These are phyloP conservation scores for Delphinus delphis DNA, from an alignment of 2,113 vertebrate genomes.

Conservation along the genomic window DNA sequence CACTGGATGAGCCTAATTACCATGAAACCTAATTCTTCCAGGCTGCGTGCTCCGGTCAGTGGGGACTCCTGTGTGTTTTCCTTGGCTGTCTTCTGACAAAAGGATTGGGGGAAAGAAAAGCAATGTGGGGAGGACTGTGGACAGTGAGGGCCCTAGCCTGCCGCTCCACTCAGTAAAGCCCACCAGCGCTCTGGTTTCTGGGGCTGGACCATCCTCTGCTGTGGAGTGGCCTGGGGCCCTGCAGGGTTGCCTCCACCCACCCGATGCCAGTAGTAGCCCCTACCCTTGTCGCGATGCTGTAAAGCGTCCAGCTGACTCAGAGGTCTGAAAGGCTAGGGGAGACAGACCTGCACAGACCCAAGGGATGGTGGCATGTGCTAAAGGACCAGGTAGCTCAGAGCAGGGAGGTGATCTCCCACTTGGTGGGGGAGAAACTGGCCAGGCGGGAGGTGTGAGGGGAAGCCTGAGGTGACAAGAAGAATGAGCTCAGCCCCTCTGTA, in stretches of 20 bases:
- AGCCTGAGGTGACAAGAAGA: background rate
- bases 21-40: slow-evolving; percentile 90
- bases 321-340: background rate
- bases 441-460: too few species aligned
- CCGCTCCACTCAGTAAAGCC: slow-evolving; percentile 61
- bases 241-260: background rate
- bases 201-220: background rate
- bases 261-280: slow-evolving; percentile 63
- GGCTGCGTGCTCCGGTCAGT: slow-evolving; percentile 85
- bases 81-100: slow-evolving; percentile 88
- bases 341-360: background rate
- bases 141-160: slow-evolving; percentile 76
- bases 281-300: background rate
- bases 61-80: slow-evolving; percentile 89
- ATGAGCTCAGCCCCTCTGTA: background rate
- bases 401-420: background rate
- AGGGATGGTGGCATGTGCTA: background rate
- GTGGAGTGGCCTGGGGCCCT: background rate
- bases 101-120: slow-evolving; percentile 71
- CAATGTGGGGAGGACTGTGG: background rate
- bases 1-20: slow-evolving; percentile 93
- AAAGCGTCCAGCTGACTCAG: background rate
- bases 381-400: background rate
- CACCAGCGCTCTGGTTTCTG: background rate
- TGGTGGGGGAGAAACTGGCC: background rate